Conservation (phyloP, 2,113 vertebrate species). For the Rousettus leschenaultii region DNA sequence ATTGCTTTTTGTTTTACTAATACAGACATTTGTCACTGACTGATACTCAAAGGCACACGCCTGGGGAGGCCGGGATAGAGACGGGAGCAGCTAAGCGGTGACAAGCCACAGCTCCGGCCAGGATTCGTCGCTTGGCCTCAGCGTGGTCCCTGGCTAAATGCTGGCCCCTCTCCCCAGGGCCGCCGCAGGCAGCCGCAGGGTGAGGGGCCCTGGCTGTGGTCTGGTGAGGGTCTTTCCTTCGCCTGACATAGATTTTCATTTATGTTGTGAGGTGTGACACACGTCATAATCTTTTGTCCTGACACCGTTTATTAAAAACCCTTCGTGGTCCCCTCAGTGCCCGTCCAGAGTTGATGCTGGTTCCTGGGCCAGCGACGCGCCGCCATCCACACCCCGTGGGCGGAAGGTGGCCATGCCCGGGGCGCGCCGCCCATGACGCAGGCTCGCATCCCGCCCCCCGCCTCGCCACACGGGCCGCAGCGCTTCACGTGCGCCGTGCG, state of each 20-base stretch:
- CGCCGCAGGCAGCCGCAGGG: too few relatives aligned
- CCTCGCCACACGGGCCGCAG: rapidly evolving
- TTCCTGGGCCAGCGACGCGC: background rate
- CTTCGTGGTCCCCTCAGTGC: too few relatives aligned
- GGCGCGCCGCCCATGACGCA: rapidly evolving
- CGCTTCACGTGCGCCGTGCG: rapidly evolving
- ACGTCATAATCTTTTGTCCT: too few relatives aligned
- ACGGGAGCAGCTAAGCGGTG: too few relatives aligned
- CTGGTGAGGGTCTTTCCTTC: background rate
- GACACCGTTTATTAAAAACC: too few relatives aligned
- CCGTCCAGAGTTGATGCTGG: too few relatives aligned
- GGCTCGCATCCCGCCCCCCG: too few relatives aligned
- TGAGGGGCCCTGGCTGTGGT: background rate
- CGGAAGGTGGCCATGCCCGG: rapidly evolving
- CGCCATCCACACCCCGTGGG: rapidly evolving
- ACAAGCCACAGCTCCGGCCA: too few relatives aligned
- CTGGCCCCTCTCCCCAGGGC: rapidly evolving
- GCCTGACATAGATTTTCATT: too few relatives aligned
- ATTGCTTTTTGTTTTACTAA: background rate
- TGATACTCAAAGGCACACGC: background rate
- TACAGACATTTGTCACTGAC: background rate
- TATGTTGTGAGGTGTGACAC: too few relatives aligned
- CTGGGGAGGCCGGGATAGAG: background rate
- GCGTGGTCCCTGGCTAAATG: background rate
- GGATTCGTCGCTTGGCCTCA: too few relatives aligned